These are phyloP conservation scores for Euwallacea fornicatus DNA, from an alignment of 1,140 invertebrate species.

Conservation along the genomic window DNA sequence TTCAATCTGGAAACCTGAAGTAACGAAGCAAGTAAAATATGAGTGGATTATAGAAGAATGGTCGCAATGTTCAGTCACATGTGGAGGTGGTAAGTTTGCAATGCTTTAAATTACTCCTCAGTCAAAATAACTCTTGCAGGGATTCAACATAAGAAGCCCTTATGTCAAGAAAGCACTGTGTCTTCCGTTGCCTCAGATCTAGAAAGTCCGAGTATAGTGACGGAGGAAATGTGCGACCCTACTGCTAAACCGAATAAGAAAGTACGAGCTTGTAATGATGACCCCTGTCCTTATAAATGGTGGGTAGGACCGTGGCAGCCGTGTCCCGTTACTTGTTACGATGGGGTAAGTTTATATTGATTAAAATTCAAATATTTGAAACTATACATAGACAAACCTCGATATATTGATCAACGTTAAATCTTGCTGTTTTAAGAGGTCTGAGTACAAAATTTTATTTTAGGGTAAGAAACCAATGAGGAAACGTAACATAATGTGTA, in stretches of 20 bases:
- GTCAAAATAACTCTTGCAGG: conserved; percentile 1
- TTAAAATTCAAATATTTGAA: too few relatives aligned
- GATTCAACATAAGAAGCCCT: conserved; percentile 62
- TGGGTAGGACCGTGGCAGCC: conserved; percentile 82
- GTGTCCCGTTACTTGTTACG: conserved; percentile 74
- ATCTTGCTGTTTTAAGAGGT: too few relatives aligned
- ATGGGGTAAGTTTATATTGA: conserved; percentile 39
- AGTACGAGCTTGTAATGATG: conserved; percentile 66
- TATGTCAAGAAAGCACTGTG: conserved; percentile 67
- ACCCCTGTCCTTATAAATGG: conserved; percentile 76
- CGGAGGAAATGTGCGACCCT: conserved; percentile 66
- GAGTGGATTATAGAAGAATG: conserved; percentile 76
- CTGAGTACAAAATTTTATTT: conserved; percentile 13
- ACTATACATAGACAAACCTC: too few relatives aligned
- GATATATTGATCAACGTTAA: too few relatives aligned
- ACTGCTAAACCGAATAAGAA: conserved; percentile 62
- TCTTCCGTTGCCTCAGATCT: conserved; percentile 50
- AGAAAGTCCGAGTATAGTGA: conserved; percentile 58
- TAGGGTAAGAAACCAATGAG: conserved; percentile 58
- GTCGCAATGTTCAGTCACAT: conserved; percentile 77
- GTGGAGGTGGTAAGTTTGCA: conserved; percentile 66
- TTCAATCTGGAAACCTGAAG: conserved; percentile 69
- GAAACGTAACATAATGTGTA: conserved; percentile 73
- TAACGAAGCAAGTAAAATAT: conserved; percentile 62
- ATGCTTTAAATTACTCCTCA: too few relatives aligned